A percentile compares a stretch with the other conserved stretches of the same genome.
Evolutionary conservation across 2,888 invertebrate species (phyloP).

Genomic region (Theretra japonica): DNA sequence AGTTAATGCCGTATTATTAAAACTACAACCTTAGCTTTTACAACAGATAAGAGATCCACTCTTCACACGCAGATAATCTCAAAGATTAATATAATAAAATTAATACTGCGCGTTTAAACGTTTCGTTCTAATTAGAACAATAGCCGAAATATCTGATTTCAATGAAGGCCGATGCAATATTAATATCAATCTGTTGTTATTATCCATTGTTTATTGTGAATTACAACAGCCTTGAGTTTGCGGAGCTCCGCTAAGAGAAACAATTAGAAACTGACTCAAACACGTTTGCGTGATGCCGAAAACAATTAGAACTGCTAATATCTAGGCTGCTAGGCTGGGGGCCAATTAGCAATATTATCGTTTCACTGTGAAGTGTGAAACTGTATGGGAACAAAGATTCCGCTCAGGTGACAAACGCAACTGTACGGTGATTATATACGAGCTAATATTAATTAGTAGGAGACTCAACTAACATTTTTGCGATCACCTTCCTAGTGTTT

Average conservation of each 20-base stretch:
- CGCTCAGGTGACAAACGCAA: constrained; percentile 12
- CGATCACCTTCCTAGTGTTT: too few species aligned
- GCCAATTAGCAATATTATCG: constrained; percentile 67
- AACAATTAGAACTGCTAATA: constrained; percentile 70
- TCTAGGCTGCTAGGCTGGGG: constrained; percentile 62
- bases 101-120: background rate
- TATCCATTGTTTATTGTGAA: constrained; percentile 59
- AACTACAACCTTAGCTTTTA: constrained; percentile 17
- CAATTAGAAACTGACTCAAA: constrained; percentile 76
- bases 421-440: background rate
- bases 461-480: too few species aligned
- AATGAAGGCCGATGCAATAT: constrained; percentile 48
- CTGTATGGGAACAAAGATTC: constrained; percentile 15
- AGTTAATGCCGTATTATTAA: constrained; percentile 11
- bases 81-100: constrained; percentile 24
- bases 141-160: constrained; percentile 40
- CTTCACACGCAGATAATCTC: constrained; percentile 20
- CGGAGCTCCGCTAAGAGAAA: constrained; percentile 63
- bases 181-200: constrained; percentile 52
- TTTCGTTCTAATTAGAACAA: constrained; percentile 35
- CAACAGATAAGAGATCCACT: constrained; percentile 14
- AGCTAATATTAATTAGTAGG: background rate
- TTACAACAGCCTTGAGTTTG: constrained; percentile 58
- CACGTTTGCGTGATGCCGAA: constrained; percentile 69
- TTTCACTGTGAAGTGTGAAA: constrained; percentile 18